Percentiles rank a stretch among this genome's conserved stretches.
These are phyloP conservation scores for Crotalus viridis DNA, from an alignment of 2,113 vertebrate species.

Conservation along the genomic window DNA sequence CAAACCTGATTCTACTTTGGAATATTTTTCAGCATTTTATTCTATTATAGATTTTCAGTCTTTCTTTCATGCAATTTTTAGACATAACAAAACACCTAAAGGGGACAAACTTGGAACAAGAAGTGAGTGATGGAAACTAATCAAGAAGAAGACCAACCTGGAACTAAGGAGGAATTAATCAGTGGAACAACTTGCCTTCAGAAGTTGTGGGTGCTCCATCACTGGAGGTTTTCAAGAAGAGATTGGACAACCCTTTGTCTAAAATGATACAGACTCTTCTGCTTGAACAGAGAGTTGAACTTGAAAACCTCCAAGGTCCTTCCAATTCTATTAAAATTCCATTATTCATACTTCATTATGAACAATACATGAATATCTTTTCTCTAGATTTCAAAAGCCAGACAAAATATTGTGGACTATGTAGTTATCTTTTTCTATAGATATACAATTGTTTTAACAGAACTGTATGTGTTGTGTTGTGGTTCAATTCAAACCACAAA, in stretches of 20 bases:
- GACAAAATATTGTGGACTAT: neutral
- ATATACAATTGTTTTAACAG: neutral
- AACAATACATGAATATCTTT: neutral
- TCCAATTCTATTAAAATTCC: no score
- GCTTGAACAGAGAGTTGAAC: no score
- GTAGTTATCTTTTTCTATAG: neutral
- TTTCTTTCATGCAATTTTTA: neutral
- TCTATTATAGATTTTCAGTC: neutral
- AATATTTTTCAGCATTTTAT: neutral
- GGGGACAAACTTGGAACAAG: neutral
- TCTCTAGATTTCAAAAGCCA: neutral
- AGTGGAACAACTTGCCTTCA: no score
- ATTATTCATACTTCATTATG: neutral
- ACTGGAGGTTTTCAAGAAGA: no score
- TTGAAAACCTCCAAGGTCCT: no score
- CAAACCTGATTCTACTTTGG: neutral
- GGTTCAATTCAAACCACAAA: neutral
- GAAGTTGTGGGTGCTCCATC: no score
- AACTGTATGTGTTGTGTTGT: neutral
- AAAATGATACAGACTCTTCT: no score
- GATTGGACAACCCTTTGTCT: no score
- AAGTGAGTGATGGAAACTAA: no score
- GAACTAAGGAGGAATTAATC: no score
- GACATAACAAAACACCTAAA: accelerated
- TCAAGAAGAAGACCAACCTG: no score